Percentiles rank a stretch among this genome's conserved stretches.
phyloP scores from a whole-genome alignment of 1,140 invertebrate genomes.

The Macrocentrus cingulum region DNA sequence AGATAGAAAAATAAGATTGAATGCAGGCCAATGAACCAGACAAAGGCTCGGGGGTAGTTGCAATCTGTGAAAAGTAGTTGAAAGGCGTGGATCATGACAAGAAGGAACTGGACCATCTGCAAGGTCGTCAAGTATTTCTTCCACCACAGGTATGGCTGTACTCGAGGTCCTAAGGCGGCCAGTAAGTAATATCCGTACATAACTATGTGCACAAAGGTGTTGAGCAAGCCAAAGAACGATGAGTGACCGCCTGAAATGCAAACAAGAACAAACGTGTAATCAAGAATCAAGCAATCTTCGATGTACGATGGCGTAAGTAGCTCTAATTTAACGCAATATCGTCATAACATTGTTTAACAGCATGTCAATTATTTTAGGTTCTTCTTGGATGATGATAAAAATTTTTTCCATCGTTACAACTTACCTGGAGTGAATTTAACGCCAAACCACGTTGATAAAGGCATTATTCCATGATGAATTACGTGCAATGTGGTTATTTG shows the following conservation, averaged over 20 bases:
- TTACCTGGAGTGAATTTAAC: slow-evolving; percentile 87
- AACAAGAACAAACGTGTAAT: slow-evolving; percentile 8
- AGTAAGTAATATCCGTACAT: slow-evolving; percentile 93
- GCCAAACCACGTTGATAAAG: slow-evolving; percentile 89
- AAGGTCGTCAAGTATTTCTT: slow-evolving; percentile 87
- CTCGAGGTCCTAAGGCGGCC: slow-evolving; percentile 79
- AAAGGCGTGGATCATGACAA: slow-evolving; percentile 79
- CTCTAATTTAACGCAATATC: no score
- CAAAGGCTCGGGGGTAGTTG: slow-evolving; percentile 76
- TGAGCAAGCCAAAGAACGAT: slow-evolving; percentile 81
- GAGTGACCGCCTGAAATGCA: slow-evolving; percentile 69
- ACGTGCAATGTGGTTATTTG: slow-evolving; percentile 87
- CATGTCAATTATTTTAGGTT: no score
- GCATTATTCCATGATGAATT: slow-evolving; percentile 92
- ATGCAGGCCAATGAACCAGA: slow-evolving; percentile 73
- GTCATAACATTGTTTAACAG: no score
- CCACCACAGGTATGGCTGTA: slow-evolving; percentile 92
- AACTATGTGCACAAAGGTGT: slow-evolving; percentile 86
- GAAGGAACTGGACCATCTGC: slow-evolving; percentile 84
- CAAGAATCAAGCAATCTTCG: neutral
- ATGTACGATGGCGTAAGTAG: no score
- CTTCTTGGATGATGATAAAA: no score
- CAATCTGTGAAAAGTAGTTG: slow-evolving; percentile 85
- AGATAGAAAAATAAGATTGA: slow-evolving; percentile 79
- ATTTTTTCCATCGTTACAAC: no score